A percentile compares a stretch with the other conserved stretches of the same genome.
Conservation (phyloP, 2,797 vertebrate genomes). For the Enteromius unitaeniatus region DNA sequence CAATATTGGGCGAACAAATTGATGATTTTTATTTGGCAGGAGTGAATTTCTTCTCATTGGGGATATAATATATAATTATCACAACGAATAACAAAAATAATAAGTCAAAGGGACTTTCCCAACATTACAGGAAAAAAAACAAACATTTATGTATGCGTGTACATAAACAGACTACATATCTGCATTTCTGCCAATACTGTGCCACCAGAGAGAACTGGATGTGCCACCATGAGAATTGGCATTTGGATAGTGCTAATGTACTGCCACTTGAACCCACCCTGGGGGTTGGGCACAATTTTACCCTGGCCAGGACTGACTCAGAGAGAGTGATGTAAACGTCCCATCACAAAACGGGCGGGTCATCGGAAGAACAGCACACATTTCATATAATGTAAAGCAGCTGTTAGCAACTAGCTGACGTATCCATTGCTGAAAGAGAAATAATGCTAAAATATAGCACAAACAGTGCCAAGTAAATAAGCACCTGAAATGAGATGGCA, state of each 20-base stretch:
- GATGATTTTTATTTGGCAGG: neutral
- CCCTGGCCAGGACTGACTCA: constrained; percentile 4
- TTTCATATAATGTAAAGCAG: neutral
- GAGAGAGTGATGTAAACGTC: neutral
- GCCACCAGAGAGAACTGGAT: constrained; percentile 17
- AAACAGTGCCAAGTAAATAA: constrained; percentile 14
- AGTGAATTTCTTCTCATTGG: neutral
- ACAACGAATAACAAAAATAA: neutral
- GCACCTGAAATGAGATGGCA: constrained; percentile 34
- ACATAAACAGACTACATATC: neutral
- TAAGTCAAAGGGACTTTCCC: neutral
- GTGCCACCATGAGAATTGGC: constrained; percentile 24
- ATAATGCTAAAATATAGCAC: constrained; percentile 6
- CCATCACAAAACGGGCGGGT: neutral
- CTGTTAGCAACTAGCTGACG: neutral
- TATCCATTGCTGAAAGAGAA: neutral
- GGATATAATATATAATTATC: neutral
- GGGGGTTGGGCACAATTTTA: neutral
- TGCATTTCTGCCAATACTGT: neutral
- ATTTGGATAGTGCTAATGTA: constrained; percentile 19
- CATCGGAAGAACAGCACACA: neutral
- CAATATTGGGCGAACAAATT: neutral
- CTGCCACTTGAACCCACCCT: neutral
- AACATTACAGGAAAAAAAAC: neutral
- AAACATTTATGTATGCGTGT: neutral